Evolutionary conservation across 1,140 invertebrate genomes (phyloP), one percentile per base, ranked within the genome.

Genomic region (Helicoverpa zea): DNA sequence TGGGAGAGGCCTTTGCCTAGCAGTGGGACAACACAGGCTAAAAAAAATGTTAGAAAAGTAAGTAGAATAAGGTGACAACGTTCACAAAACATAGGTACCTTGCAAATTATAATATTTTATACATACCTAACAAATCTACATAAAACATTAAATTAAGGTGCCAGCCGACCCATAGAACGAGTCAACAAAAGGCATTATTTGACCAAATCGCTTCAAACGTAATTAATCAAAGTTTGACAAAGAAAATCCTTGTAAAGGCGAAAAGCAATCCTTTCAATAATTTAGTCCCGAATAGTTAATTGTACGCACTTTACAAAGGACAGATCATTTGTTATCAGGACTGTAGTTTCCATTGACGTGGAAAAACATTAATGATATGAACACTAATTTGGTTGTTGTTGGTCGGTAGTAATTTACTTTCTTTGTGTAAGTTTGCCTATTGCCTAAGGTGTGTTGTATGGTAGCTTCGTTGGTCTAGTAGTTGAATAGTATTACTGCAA

Each of bases 251-350:
- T n/a, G 61, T 35, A n/a, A 43, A n/a, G 29, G 61, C 29, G 61
- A 30, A 43, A 64, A 64, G 61, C 61, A 64, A 64, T 64, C 61
- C 61, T 43, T 64, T 64, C 35, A 64, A 64, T 64, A 64, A 43
- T 64, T 43, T 43, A 59, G 23, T 29, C 12, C 58, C 58, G 10
- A 29, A 43, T 3, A 11, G 23, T n/a, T 43, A 43, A 64, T 43
- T 43, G 61, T 64, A 64, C n/a, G 5, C 35, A 16, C 30, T 43
- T 63, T 64, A 43, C 13, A 64, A 64, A 16, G 13, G 30, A 11
- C 2, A 7, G 29, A 43, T 64, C 29, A 43, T 64, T 64, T 35
- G 4, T 64, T 64, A 64, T 64, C n/a, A 35, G 12, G 30, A 0
- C 9, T 43, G 3, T 35, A 13, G 2, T 14, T 64, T 43, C 13